phyloP scores from a whole-genome alignment of 1,140 invertebrate species.

The Lordiphosa stackelbergi region DNA sequence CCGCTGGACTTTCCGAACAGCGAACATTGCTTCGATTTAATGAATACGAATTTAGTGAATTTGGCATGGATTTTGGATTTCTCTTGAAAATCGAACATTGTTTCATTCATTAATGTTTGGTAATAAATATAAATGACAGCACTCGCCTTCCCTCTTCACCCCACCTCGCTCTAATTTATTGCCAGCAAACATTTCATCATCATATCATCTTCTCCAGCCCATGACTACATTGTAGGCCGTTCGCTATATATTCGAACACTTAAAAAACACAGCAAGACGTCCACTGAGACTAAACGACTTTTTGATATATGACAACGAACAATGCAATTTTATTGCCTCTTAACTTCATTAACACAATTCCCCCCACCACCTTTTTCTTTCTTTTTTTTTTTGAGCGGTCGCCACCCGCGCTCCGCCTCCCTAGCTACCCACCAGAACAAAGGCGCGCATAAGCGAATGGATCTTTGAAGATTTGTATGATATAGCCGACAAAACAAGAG shows the following conservation, averaged over 20 bases:
- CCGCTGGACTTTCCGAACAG: no score
- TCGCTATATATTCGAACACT: conserved; percentile 30
- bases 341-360: conserved; percentile 66
- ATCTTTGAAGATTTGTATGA: conserved; percentile 67
- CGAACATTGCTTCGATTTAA: no score
- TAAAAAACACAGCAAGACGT: conserved; percentile 45
- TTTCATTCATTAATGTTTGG: no score
- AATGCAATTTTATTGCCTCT: conserved; percentile 73
- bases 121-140: no score
- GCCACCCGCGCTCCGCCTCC: neutral
- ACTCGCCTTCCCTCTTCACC: no score
- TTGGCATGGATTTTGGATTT: no score
- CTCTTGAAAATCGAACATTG: no score
- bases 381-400: neutral
- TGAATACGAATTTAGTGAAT: no score
- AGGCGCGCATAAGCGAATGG: conserved; percentile 21
- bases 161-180: no score
- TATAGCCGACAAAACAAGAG: conserved; percentile 53
- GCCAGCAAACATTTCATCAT: conserved; percentile 5
- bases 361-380: conserved; percentile 1
- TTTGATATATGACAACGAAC: conserved; percentile 55
- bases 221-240: conserved; percentile 25
- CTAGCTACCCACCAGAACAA: conserved; percentile 34
- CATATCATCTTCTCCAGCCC: neutral
- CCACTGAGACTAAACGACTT: conserved; percentile 38